A percentile compares a stretch with the other conserved stretches of the same genome.
These are phyloP conservation scores for Hemiprocne comata DNA, from an alignment of 2,113 vertebrate genomes.

Conservation along the genomic window DNA sequence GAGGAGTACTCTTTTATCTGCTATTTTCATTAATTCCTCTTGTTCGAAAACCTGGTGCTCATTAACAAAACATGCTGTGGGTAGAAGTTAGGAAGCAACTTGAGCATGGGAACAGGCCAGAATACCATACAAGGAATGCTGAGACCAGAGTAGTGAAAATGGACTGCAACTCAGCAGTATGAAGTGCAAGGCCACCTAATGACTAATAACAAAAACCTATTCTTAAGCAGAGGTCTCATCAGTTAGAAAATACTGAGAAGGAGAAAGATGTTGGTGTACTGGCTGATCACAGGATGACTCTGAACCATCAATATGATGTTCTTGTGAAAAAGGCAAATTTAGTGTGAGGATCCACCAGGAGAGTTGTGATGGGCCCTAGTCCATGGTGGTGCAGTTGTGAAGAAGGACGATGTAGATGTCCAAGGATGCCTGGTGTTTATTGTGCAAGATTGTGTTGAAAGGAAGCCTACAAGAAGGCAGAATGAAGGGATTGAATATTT, in stretches of 20 bases:
- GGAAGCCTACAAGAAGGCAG: neutral
- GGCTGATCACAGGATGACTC: constrained; percentile 46
- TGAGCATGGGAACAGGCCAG: neutral
- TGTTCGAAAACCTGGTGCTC: neutral
- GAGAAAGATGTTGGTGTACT: neutral
- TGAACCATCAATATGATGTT: neutral
- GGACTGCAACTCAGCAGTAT: neutral
- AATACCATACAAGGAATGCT: neutral
- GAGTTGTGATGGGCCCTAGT: neutral
- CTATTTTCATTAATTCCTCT: neutral
- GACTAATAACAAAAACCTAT: constrained; percentile 32
- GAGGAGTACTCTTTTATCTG: neutral
- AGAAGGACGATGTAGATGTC: neutral
- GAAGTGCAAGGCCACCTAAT: neutral
- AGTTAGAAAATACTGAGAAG: constrained; percentile 63
- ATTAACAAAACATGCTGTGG: neutral
- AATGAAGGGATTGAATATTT: neutral
- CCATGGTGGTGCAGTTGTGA: neutral
- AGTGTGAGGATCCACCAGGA: neutral
- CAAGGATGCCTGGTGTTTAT: neutral
- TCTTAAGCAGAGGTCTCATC: neutral
- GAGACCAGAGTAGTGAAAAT: neutral
- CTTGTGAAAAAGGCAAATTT: neutral
- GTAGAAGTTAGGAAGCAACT: neutral
- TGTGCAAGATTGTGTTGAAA: neutral